Evolutionary conservation across 2,113 vertebrate species (phyloP), one percentile per base, ranked within the genome.

Genomic region (Oncorhynchus clarkii): DNA sequence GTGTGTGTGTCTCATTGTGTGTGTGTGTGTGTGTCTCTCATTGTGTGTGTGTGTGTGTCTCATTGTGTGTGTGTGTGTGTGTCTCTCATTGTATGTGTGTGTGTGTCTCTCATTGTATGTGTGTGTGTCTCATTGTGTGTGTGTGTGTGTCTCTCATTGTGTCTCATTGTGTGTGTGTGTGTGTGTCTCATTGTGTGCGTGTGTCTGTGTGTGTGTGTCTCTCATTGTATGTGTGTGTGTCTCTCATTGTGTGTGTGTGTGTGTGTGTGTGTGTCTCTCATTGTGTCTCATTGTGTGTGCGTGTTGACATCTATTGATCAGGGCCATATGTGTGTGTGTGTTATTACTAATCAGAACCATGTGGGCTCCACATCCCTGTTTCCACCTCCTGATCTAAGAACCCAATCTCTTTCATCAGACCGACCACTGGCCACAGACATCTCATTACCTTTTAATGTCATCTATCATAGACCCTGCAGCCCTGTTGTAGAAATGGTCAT

Each of bases 291-390:
- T 26, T 26, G 24, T 26, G 24, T 26, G 24, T 1, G 11, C 4
- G 82, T 72, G 67, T 49, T 16, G 39, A 26, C 24, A 31, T 16
- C 54, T 79, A 80, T 90, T 89, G 85, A 90, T 85, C 78, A 70
- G 27, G 75, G 72, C 74, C 78, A 82, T 82, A 71, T 89, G 82
- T 79, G 76, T 79, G 39, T 31, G 31, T 86, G 75, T 78, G 39
- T 39, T 39, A 54, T 80, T 90, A 87, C 91, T 89, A 89, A 92
- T 89, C 71, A 65, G 72, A 20, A 22, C 83, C 82, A 84, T 81
- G 82, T 87, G 87, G 80, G 75, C 68, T 76, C 60, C 72, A 64
- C 72, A 76, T 69, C 29, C 13, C 16, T 14, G 29, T 22, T 59
- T 31, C 24, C 54, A 6, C 71, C 71, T 54, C 72, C 48, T 77